These are phyloP conservation scores for Oegoconia quadripuncta DNA, from an alignment of 2,888 invertebrate species.

Conservation along the genomic window DNA sequence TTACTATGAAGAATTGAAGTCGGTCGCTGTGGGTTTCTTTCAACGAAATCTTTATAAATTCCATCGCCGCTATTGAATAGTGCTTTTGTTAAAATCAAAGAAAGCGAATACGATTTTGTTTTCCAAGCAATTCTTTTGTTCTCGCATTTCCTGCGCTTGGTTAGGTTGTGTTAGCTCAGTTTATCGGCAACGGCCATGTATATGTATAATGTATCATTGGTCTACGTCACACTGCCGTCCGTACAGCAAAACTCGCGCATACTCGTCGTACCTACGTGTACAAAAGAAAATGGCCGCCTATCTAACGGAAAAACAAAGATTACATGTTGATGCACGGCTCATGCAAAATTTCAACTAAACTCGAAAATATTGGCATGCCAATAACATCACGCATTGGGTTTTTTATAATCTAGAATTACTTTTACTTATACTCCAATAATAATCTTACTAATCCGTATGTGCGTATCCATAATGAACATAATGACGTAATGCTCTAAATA, in stretches of 20 bases:
- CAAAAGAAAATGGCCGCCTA: constrained; percentile 50
- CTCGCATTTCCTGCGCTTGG: constrained; percentile 46
- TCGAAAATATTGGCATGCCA: no score
- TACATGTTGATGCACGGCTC: background rate
- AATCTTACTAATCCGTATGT: no score
- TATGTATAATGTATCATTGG: constrained; percentile 45
- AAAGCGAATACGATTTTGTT: constrained; percentile 36
- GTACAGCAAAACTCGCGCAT: constrained; percentile 2
- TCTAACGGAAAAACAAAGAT: constrained; percentile 23
- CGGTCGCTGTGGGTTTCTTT: no score
- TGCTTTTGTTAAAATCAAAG: constrained; percentile 37
- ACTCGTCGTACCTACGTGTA: constrained; percentile 42
- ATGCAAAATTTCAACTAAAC: background rate
- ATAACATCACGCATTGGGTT: no score
- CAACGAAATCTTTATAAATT: no score
- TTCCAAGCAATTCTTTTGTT: constrained; percentile 60
- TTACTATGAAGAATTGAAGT: no score
- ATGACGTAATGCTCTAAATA: no score
- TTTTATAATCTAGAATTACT: no score
- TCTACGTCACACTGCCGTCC: constrained; percentile 34
- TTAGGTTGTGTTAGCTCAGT: constrained; percentile 39
- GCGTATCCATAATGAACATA: no score
- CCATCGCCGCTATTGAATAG: constrained; percentile 21
- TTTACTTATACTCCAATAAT: no score
- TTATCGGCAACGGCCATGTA: constrained; percentile 45